Percentiles rank a stretch among this genome's conserved stretches.
These are phyloP conservation scores for Falcunculus frontatus DNA, from an alignment of 2,113 vertebrate species.

Conservation along the genomic window DNA sequence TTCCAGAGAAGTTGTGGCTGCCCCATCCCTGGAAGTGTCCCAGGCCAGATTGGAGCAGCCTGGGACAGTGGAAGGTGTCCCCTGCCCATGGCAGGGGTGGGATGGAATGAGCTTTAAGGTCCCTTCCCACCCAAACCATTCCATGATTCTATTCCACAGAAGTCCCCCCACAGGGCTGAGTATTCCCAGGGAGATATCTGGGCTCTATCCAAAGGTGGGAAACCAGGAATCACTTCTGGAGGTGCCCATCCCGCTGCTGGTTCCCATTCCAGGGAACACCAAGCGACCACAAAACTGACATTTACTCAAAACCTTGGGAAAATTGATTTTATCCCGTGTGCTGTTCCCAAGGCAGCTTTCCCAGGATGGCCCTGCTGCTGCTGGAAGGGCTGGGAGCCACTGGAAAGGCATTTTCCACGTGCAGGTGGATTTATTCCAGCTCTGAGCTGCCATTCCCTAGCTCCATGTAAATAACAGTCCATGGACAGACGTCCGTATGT, in stretches of 20 bases:
- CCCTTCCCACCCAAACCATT: neutral
- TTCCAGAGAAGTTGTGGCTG: neutral
- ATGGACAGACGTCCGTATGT: accelerated
- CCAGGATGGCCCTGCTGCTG: neutral
- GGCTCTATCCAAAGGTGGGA: neutral
- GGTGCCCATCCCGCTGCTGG: accelerated
- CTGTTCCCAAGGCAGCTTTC: neutral
- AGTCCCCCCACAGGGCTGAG: accelerated
- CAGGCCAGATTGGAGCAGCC: accelerated
- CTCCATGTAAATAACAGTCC: neutral
- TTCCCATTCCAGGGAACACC: neutral
- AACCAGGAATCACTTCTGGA: neutral
- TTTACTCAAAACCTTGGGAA: neutral
- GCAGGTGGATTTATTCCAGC: neutral
- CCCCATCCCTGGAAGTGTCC: neutral
- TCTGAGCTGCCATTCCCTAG: neutral
- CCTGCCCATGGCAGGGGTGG: neutral
- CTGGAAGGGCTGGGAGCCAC: neutral
- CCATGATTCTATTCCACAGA: neutral
- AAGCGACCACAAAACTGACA: neutral
- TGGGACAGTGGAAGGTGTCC: neutral
- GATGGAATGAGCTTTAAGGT: neutral
- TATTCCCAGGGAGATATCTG: neutral
- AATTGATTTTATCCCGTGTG: neutral
- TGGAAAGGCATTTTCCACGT: accelerated